phyloP scores from a whole-genome alignment of 2,797 vertebrate genomes.

The Phoxinus dragarum region DNA sequence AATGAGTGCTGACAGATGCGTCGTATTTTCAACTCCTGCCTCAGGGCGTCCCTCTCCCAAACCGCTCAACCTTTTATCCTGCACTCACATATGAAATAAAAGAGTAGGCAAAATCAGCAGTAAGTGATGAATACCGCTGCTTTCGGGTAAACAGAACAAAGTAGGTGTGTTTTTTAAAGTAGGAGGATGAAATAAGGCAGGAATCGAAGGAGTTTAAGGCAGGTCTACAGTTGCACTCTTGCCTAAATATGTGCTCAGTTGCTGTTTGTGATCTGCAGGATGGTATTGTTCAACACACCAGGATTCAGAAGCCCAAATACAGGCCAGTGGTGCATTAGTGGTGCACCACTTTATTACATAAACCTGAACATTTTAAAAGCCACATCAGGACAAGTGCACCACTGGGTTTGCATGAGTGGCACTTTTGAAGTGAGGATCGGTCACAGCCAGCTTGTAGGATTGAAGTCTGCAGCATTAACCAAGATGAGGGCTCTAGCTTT shows the following conservation, averaged over 20 bases:
- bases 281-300: slow-evolving; percentile 9
- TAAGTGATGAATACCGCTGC: slow-evolving; percentile 13
- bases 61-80: slow-evolving; percentile 40
- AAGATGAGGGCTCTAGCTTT: slow-evolving; percentile 2
- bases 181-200: not conserved
- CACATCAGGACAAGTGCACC: not conserved
- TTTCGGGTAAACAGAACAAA: slow-evolving; percentile 26
- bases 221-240: slow-evolving; percentile 3
- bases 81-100: slow-evolving; percentile 23
- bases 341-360: slow-evolving; percentile 31
- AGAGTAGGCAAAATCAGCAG: slow-evolving; percentile 34
- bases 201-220: slow-evolving; percentile 7
- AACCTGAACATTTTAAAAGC: slow-evolving; percentile 14
- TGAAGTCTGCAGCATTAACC: not conserved
- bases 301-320: not conserved
- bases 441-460: not conserved
- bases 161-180: slow-evolving; percentile 23
- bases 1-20: slow-evolving; percentile 39
- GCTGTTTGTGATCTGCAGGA: slow-evolving; percentile 10
- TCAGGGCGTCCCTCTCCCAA: slow-evolving; percentile 22
- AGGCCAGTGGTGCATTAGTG: not conserved
- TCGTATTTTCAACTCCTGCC: slow-evolving; percentile 24
- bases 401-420: not conserved
- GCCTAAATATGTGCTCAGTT: slow-evolving; percentile 4
- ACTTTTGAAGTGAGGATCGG: not conserved